Evolutionary conservation across 2,113 vertebrate genomes (phyloP).

Genomic region (Thunnus thynnus): DNA sequence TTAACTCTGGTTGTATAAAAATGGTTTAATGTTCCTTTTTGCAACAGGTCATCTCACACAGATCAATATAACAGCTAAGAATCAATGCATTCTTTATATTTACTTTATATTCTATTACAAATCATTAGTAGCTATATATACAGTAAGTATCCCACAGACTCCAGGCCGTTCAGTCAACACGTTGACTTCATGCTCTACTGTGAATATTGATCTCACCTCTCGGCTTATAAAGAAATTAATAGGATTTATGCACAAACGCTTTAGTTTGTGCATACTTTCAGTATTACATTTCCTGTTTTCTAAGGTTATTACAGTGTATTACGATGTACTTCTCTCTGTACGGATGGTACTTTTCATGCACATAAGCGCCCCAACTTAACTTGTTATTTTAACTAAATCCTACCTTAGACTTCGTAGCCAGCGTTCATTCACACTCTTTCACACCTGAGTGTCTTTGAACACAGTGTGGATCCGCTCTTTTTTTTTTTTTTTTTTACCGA

Average conservation of each 20-base stretch:
- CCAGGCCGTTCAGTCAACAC: too few species aligned
- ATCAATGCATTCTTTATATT: too few species aligned
- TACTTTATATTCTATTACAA: too few species aligned
- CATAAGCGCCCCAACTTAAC: background rate
- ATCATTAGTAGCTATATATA: too few species aligned
- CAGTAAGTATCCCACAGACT: too few species aligned
- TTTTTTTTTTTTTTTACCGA: background rate
- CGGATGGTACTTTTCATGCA: background rate
- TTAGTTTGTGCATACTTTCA: background rate
- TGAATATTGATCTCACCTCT: background rate
- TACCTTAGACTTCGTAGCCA: constrained; percentile 59
- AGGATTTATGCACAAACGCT: background rate
- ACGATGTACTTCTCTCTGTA: background rate
- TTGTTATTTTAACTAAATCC: constrained; percentile 29
- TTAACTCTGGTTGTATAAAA: too few species aligned
- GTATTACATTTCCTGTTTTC: background rate
- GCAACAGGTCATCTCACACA: too few species aligned
- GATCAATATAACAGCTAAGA: too few species aligned
- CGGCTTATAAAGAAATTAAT: too few species aligned
- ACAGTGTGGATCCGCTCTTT: background rate
- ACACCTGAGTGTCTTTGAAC: constrained; percentile 1
- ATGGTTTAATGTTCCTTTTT: too few species aligned
- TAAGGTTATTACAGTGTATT: background rate
- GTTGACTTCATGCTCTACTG: too few species aligned
- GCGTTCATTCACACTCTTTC: constrained; percentile 7